Percentiles rank a stretch among this genome's conserved stretches.
These are phyloP conservation scores for Aphelocoma californica DNA, from an alignment of 2,797 vertebrate genomes.

Conservation along the genomic window DNA sequence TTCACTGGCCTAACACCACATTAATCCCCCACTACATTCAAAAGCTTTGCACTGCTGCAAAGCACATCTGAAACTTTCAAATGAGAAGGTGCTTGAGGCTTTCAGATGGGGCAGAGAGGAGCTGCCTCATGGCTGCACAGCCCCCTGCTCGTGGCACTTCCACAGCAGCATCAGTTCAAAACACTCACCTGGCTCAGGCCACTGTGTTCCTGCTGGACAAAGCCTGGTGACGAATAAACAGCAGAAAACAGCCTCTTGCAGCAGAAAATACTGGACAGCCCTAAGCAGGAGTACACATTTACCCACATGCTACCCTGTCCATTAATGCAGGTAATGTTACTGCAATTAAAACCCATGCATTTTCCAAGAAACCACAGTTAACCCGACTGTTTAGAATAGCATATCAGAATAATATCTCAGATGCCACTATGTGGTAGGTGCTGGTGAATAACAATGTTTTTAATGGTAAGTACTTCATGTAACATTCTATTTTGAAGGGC, in stretches of 20 bases:
- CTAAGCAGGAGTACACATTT: not conserved
- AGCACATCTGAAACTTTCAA: not conserved
- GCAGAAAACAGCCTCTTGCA: not conserved
- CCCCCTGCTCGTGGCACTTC: not conserved
- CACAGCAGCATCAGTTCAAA: not conserved
- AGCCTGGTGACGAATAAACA: not conserved
- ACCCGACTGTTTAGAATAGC: not conserved
- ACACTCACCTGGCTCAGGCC: not conserved
- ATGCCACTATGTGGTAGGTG: not conserved
- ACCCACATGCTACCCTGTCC: not conserved
- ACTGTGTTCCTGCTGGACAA: not conserved
- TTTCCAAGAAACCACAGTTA: conserved; percentile 21
- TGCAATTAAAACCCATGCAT: not conserved
- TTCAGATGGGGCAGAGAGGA: not conserved
- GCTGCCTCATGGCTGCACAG: not conserved
- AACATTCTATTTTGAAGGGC: not conserved
- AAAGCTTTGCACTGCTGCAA: not conserved
- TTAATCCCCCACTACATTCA: not conserved
- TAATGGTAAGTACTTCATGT: not conserved
- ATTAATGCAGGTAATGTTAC: not conserved
- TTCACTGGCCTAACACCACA: not conserved
- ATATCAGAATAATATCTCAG: not conserved
- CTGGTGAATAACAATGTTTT: not conserved
- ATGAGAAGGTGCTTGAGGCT: not conserved
- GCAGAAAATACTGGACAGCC: not conserved